Percentiles rank a stretch among this genome's conserved stretches.
Conservation (phyloP, 2,797 vertebrate species). For the Masticophis lateralis region DNA sequence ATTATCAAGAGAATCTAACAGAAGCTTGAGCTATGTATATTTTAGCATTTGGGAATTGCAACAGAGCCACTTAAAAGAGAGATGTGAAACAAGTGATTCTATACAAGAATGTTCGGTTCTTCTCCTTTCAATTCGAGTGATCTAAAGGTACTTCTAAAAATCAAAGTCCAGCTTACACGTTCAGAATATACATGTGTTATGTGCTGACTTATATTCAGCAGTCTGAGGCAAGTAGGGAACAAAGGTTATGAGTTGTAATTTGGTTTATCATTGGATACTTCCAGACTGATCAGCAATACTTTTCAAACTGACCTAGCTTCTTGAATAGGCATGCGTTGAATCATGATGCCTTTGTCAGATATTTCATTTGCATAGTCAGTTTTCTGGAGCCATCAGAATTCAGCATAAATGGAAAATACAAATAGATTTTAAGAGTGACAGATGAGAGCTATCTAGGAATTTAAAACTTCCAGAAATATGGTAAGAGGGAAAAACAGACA, state of each 20-base stretch:
- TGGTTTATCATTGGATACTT: not conserved
- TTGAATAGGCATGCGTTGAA: not conserved
- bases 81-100: not conserved
- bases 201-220: not conserved
- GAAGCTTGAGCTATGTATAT: not conserved
- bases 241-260: not conserved
- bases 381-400: not conserved
- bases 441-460: not conserved
- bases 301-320: not conserved
- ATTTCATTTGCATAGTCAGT: not conserved
- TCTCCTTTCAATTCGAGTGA: not conserved
- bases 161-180: not conserved
- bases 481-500: not conserved
- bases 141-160: not conserved
- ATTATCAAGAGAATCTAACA: not conserved
- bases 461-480: not conserved
- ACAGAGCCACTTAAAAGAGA: not conserved
- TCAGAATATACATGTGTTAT: not conserved
- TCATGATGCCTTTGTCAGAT: not conserved
- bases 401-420: not conserved
- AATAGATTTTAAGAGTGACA: not conserved
- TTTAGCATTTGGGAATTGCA: not conserved
- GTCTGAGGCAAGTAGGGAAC: not conserved
- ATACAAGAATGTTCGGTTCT: not conserved
- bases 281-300: not conserved